Conservation (phyloP, 1,140 invertebrate genomes). For the Zaprionus ghesquierei region DNA sequence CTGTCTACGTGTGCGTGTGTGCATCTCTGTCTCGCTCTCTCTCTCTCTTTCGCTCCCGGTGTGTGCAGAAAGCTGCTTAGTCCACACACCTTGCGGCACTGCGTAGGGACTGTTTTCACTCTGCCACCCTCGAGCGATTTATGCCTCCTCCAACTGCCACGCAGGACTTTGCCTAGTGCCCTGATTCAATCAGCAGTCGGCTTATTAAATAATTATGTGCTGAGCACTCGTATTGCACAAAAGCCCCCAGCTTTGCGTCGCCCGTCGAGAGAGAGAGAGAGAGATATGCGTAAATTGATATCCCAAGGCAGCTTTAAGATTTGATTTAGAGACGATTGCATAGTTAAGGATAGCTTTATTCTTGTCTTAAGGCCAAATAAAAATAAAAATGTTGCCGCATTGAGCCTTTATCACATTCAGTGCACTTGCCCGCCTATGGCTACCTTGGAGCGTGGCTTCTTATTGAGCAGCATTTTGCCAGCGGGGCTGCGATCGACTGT, state of each 20-base stretch:
- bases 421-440: neutral
- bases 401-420: neutral
- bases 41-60: neutral
- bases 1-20: slow-evolving; percentile 15
- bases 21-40: neutral
- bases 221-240: slow-evolving; percentile 37
- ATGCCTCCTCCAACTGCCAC: neutral
- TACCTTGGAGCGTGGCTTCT: neutral
- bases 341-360: neutral
- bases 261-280: neutral
- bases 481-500: neutral
- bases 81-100: slow-evolving; percentile 42
- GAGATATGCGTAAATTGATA: neutral
- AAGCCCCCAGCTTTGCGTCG: neutral
- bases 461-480: neutral
- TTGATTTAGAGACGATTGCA: neutral
- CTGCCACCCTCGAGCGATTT: neutral
- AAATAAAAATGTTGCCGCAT: neutral
- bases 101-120: neutral
- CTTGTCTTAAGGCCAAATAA: neutral
- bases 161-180: neutral
- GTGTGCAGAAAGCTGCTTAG: slow-evolving; percentile 58
- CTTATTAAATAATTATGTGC: slow-evolving; percentile 77
- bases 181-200: slow-evolving; percentile 71
- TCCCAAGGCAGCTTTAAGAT: neutral